Evolutionary conservation across 2,113 vertebrate genomes (phyloP).

Genomic region (Pampusana beccarii): DNA sequence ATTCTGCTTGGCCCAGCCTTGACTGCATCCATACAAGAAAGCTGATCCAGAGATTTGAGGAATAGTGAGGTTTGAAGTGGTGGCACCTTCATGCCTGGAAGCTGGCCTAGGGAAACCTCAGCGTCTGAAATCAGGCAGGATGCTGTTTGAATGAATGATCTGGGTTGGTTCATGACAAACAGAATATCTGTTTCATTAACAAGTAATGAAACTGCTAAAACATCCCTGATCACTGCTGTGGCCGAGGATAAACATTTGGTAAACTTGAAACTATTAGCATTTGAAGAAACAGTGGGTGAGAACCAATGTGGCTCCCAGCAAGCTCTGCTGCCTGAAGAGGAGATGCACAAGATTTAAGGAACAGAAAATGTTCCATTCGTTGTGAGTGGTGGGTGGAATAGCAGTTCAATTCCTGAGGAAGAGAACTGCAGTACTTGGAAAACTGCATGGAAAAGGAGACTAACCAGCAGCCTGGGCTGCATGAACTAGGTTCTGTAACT

Average conservation of each 20-base stretch:
- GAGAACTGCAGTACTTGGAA: neutral
- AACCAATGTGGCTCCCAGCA: neutral
- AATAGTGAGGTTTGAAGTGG: neutral
- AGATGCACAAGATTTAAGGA: neutral
- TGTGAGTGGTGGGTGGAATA: neutral
- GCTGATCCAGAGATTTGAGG: neutral
- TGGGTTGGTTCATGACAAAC: neutral
- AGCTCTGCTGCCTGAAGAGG: neutral
- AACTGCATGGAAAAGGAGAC: neutral
- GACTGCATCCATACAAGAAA: neutral
- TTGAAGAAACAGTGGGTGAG: neutral
- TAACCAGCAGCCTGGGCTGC: neutral
- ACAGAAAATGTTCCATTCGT: accelerated
- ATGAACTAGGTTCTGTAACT: neutral
- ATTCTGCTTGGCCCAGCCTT: neutral
- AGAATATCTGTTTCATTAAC: neutral
- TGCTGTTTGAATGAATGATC: accelerated
- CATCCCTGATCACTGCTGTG: neutral
- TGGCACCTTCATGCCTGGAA: neutral
- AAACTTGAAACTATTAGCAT: neutral
- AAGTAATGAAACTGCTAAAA: neutral
- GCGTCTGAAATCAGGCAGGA: neutral
- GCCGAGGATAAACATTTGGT: neutral
- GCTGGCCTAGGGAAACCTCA: neutral
- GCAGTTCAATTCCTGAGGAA: neutral